Evolutionary conservation across 2,113 vertebrate genomes (phyloP).

Genomic region (Podiceps cristatus): DNA sequence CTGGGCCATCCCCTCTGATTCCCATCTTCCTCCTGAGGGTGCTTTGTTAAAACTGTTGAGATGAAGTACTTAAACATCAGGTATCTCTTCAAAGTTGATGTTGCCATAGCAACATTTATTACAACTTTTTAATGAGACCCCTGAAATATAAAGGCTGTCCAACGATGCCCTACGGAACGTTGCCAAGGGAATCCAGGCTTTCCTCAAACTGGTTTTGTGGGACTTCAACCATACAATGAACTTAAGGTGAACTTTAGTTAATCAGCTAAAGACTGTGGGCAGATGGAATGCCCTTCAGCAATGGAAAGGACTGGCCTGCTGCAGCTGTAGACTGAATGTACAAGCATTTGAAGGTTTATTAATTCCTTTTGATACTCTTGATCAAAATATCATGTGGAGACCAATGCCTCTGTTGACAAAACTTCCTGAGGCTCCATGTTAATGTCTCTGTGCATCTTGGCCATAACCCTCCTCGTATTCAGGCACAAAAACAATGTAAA

Average conservation of each 20-base stretch:
- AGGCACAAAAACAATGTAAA: background rate
- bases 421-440: background rate
- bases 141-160: background rate
- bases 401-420: background rate
- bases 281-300: background rate
- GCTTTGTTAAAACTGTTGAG: background rate
- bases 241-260: background rate
- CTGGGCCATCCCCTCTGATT: background rate
- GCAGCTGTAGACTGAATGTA: fast-evolving
- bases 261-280: background rate
- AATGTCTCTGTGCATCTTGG: background rate
- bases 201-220: background rate
- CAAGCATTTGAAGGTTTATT: background rate
- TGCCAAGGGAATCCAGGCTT: background rate
- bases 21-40: background rate
- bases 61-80: background rate
- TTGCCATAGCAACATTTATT: background rate
- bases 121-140: background rate
- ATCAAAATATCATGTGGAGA: background rate
- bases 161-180: background rate
- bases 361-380: background rate
- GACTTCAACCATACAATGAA: background rate
- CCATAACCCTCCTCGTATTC: background rate
- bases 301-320: background rate
- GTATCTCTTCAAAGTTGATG: background rate